A percentile compares a stretch with the other conserved stretches of the same genome.
phyloP scores from a whole-genome alignment of 2,113 vertebrate species.

The Colaptes auratus region DNA sequence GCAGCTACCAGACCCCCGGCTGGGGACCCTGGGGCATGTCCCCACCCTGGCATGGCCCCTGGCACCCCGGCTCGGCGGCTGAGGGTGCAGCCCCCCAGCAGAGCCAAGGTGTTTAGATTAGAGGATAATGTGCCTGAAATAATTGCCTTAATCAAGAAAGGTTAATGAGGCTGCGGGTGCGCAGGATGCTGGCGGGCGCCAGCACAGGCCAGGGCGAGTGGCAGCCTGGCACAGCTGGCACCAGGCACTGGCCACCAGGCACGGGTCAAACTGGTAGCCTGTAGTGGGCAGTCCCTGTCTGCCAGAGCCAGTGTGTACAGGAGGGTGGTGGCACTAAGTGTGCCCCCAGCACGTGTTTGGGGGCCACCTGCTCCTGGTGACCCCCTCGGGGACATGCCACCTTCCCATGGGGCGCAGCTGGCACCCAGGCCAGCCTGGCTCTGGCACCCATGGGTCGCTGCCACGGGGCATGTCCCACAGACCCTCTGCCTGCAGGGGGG shows the following conservation, averaged over 20 bases:
- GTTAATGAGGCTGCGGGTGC: neutral
- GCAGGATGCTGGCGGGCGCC: no score
- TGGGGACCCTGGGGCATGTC: neutral
- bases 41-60: neutral
- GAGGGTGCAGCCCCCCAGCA: neutral
- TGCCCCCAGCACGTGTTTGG: fast-evolving
- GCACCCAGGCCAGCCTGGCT: neutral
- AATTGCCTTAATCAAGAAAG: slow-evolving; percentile 67
- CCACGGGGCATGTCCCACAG: neutral
- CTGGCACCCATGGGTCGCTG: neutral
- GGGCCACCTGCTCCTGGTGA: neutral
- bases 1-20: no score
- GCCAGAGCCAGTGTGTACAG: neutral
- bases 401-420: neutral
- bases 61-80: neutral
- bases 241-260: neutral
- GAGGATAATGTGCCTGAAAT: slow-evolving; percentile 79
- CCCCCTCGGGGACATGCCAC: neutral
- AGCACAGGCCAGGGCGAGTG: no score
- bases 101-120: slow-evolving; percentile 59
- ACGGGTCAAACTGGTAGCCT: neutral
- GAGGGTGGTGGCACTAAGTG: neutral
- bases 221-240: neutral
- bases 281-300: neutral
- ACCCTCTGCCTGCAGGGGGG: neutral